Base-by-base conservation (phyloP, 2,797 vertebrate species). In the Leontocebus nigricollis region DNA sequence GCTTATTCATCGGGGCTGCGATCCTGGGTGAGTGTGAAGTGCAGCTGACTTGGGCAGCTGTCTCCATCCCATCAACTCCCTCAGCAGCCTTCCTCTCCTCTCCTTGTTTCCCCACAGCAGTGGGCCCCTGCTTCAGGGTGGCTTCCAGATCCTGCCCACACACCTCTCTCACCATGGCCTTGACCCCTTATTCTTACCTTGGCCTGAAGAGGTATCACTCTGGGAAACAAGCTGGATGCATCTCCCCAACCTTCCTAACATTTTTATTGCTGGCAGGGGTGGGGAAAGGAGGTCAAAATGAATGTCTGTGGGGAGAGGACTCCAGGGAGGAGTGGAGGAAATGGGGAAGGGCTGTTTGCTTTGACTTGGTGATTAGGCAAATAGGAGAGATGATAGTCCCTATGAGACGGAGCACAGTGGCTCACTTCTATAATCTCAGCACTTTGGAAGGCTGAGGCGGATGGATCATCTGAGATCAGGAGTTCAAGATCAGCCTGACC, bases 1-100 rank as follows among this genome's bases (percentile, higher is more conserved):
- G 99, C 93, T 99, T 99, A 93, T 99, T 99, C 97, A 98, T 99
- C 85, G 99, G 99, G 84, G 99, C 98, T 0, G 99, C 99, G 88
- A 98, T 99, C 96, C 99, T 99, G 44, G 99, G 99, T 99, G 98
- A 99, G 99, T 99, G 30, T 52, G 77, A 81, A 33, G 19, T 24
- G 14, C 33, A 61, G 44, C 86, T 61, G 79, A 19, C 48, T 24
- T 50, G 64, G 83, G 57, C 70, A 76, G 48, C 36, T 26, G 50
- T 80, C 87, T 67, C 70, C 33, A 15, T 73, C 50, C 73, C 10
- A 4, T 30, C 44, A 22, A 2, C 5, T 27, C 64, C 57, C 89
- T 82, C 13, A 14, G 87, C 22, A 52, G 59, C 27, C 13, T 4
- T 22, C 19, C 11, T 90, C 55, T 79, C n/a, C 22, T 64, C 75